Evolutionary conservation across 2,113 vertebrate genomes (phyloP), one percentile per base, ranked within the genome.

Genomic region (Etheostoma spectabile): DNA sequence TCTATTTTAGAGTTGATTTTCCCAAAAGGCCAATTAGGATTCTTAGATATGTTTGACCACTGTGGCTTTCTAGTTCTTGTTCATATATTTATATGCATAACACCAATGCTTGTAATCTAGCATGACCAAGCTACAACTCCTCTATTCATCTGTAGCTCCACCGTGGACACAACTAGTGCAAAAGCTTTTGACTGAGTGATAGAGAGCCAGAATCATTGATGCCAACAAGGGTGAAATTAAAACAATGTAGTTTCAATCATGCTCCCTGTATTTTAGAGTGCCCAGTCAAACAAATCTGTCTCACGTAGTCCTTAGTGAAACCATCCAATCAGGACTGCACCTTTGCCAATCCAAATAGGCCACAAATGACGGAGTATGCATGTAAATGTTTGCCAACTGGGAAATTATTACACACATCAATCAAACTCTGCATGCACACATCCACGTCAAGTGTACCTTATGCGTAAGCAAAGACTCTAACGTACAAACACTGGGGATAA

Each of bases 231-330:
- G 83, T 86, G 79, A 90, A 87, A 83, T 73, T 38, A 79, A 88
- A 83, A 79, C 30, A 10, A 81, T 68, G 86, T 42, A 80, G 77
- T 88, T 92, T 89, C 75, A 90, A 88, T 92, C 86, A 89, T 55
- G 63, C 68, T 87, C 75, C 68, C 48, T 51, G 33, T 86, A 69
- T 85, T 91, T 90, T 76, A 30, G 53, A 88, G 64, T 77, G 86
- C 83, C 87, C 88, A 90, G 86, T 93, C 86, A 93, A 93, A 94
- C 90, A 92, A 92, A 92, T 91, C 88, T 67, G 73, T 91, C 89
- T 89, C 81, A 82, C 76, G 84, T 64, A 86, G 83, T 67, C 75
- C 69, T 85, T 82, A 67, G 80, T 77, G 73, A 90, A 88, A 83
- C 87, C 88, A 91, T 86, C 87, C 89, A 93, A 93, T 92, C 90